Evolutionary conservation across 2,797 vertebrate species (phyloP).

Genomic region (Urophycis tenuis): DNA sequence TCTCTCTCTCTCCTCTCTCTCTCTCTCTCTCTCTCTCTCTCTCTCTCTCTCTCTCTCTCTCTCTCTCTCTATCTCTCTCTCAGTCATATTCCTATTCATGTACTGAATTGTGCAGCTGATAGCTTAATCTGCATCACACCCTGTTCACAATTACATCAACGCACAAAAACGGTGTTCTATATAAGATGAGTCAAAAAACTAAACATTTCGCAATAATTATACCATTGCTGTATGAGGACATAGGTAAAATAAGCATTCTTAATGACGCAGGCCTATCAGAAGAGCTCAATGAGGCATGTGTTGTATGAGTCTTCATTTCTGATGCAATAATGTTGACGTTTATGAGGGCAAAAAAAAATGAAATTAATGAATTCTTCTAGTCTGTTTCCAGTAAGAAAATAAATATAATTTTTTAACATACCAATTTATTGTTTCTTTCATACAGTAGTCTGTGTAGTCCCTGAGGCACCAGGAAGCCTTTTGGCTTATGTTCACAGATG

Average conservation of each 20-base stretch:
- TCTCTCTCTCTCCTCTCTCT: no score
- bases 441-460: neutral
- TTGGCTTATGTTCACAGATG: neutral
- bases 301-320: neutral
- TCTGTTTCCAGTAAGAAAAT: neutral
- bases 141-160: neutral
- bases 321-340: neutral
- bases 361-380: neutral
- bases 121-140: neutral
- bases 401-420: neutral
- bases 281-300: no score
- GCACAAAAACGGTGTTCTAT: neutral
- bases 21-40: neutral
- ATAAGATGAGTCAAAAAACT: neutral
- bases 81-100: neutral
- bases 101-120: neutral
- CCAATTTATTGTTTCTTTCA: neutral
- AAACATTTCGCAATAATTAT: neutral
- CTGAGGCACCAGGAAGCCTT: neutral
- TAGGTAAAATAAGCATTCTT: neutral
- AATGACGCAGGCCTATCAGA: neutral
- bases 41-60: neutral
- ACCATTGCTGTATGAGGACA: neutral
- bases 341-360: neutral
- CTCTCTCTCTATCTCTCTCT: no score